Evolutionary conservation across 2,888 invertebrate species (phyloP).

Genomic region (Ctenicera cuprea): DNA sequence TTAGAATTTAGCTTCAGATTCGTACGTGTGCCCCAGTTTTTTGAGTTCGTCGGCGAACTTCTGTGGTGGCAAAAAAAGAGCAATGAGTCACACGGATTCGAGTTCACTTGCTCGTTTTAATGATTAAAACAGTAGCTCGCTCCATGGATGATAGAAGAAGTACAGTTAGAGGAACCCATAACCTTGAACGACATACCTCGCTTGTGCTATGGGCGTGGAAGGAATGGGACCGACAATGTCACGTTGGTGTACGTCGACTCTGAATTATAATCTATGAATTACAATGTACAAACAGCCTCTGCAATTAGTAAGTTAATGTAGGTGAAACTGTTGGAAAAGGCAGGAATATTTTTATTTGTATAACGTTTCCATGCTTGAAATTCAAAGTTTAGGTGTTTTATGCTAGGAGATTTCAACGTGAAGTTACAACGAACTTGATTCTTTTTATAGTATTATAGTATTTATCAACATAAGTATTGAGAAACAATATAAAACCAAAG

Average conservation of each 20-base stretch:
- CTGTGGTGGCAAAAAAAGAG: conserved; percentile 8
- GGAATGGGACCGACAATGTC: conserved; percentile 40
- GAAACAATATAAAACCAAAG: no score
- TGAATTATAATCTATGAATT: conserved; percentile 11
- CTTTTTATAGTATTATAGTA: no score
- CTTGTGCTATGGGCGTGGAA: conserved; percentile 35
- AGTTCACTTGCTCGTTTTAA: conserved; percentile 22
- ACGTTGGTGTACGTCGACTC: conserved; percentile 37
- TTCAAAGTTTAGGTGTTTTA: no score
- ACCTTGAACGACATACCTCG: conserved; percentile 43
- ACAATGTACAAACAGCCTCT: neutral
- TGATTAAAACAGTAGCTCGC: conserved; percentile 32
- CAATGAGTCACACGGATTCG: conserved; percentile 19
- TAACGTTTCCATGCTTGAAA: no score
- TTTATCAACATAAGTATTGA: no score
- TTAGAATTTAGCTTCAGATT: neutral
- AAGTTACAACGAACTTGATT: no score
- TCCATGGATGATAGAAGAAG: conserved; percentile 31
- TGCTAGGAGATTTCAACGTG: no score
- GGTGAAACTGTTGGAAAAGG: neutral
- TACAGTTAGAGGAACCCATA: conserved; percentile 44
- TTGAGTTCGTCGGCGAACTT: conserved; percentile 17
- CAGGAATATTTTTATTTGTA: neutral
- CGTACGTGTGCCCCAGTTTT: neutral
- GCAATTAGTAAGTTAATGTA: neutral